Conservation (phyloP, 2,113 vertebrate species). For the Nibea albiflora region DNA sequence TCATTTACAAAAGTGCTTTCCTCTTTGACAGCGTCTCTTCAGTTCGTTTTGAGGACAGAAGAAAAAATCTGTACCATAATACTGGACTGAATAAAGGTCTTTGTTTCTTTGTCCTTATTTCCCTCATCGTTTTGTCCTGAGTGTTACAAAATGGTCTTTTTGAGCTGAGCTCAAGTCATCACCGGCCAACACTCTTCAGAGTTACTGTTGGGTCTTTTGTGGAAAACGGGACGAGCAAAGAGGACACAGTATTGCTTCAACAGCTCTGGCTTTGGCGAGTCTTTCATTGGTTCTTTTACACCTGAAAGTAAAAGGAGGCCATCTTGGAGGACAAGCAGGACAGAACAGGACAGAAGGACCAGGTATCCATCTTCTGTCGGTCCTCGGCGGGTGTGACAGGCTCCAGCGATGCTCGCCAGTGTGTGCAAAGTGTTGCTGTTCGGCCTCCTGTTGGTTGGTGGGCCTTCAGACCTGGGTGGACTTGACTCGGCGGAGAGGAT, state of each 20-base stretch:
- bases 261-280: conserved; percentile 69
- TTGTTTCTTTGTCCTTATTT: conserved; percentile 37
- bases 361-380: conserved; percentile 26
- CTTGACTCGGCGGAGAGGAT: conserved; percentile 80
- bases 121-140: conserved; percentile 73
- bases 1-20: conserved; percentile 71
- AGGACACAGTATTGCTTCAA: conserved; percentile 79
- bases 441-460: conserved; percentile 37
- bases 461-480: conserved; percentile 84
- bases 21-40: conserved; percentile 24
- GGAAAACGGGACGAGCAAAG: conserved; percentile 48
- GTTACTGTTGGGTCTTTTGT: conserved; percentile 50
- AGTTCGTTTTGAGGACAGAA: conserved; percentile 48
- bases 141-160: conserved; percentile 68
- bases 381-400: conserved; percentile 30
- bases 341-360: conserved; percentile 14
- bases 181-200: conserved; percentile 60
- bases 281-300: conserved; percentile 44
- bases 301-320: conserved; percentile 55
- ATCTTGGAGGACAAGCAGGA: conserved; percentile 52
- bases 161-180: conserved; percentile 59
- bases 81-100: conserved; percentile 35
- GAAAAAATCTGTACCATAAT: conserved; percentile 38
- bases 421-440: conserved; percentile 16
- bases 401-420: not conserved